Conservation (phyloP, 2,113 vertebrate species). For the Formicarius rufipectus region DNA sequence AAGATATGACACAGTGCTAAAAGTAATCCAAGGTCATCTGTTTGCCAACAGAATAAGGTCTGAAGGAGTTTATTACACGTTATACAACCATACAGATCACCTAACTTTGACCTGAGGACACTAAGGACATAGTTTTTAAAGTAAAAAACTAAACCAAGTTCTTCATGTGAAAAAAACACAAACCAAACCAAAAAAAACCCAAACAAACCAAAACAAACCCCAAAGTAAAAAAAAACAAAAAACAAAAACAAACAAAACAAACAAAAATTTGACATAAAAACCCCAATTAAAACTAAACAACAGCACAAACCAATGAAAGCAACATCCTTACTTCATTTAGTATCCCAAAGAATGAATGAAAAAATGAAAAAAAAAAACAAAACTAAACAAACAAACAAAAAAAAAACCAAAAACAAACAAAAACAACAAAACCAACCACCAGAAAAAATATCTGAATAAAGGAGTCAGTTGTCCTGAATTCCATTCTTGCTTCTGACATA, state of each 20-base stretch:
- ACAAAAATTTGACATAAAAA: neutral
- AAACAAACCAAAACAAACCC: neutral
- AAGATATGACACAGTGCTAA: neutral
- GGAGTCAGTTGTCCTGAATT: neutral
- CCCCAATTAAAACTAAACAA: neutral
- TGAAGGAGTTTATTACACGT: neutral
- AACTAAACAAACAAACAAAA: too few relatives aligned
- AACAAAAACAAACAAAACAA: neutral
- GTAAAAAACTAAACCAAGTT: neutral
- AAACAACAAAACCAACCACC: too few relatives aligned
- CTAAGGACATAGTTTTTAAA: neutral
- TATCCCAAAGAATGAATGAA: neutral
- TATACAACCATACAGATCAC: neutral
- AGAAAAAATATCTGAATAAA: neutral
- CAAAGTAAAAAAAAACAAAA: neutral
- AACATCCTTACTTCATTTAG: neutral
- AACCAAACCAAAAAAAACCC: neutral
- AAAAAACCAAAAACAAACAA: neutral
- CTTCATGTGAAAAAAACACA: neutral
- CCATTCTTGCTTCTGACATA: neutral
- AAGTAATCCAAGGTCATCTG: neutral
- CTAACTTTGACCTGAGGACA: neutral
- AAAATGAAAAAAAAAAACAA: too few relatives aligned
- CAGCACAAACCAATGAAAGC: neutral
- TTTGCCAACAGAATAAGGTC: neutral